Conservation (phyloP, 2,888 invertebrate genomes). For the Pachydiplax longipennis region DNA sequence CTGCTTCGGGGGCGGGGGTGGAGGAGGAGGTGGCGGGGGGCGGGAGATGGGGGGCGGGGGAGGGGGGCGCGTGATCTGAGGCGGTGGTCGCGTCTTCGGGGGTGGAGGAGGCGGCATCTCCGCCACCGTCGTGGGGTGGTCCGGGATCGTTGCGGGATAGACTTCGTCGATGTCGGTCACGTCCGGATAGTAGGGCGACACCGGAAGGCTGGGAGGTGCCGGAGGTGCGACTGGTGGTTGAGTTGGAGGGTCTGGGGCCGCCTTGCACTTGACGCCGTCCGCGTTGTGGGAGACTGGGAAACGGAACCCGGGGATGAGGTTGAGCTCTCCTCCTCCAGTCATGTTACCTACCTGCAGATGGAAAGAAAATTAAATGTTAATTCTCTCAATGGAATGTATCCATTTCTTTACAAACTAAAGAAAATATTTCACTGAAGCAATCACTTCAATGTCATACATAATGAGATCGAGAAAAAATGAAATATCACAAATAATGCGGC, state of each 20-base stretch:
- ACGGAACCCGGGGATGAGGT: slow-evolving; percentile 1
- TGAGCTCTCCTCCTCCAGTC: slow-evolving; percentile 5
- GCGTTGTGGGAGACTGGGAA: slow-evolving; percentile 38
- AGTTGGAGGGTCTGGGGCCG: neutral
- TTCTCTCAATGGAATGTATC: too few species aligned
- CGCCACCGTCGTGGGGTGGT: neutral
- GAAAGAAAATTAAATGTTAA: too few species aligned
- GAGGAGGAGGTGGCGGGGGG: neutral
- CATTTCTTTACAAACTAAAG: too few species aligned
- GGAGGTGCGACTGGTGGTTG: neutral
- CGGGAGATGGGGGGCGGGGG: neutral
- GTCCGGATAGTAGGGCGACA: neutral
- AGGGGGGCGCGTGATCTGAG: neutral
- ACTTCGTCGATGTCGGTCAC: neutral
- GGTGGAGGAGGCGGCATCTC: neutral
- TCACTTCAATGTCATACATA: too few species aligned
- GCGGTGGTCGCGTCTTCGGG: neutral
- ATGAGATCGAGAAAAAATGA: too few species aligned
- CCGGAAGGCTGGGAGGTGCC: neutral
- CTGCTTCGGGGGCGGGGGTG: neutral
- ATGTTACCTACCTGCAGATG: slow-evolving; percentile 14
- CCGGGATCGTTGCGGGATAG: neutral
- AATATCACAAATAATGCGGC: too few species aligned
- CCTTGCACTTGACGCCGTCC: neutral
- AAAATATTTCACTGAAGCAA: too few species aligned